phyloP scores from a whole-genome alignment of 2,888 invertebrate species.

The Chrysotoxum bicinctum region DNA sequence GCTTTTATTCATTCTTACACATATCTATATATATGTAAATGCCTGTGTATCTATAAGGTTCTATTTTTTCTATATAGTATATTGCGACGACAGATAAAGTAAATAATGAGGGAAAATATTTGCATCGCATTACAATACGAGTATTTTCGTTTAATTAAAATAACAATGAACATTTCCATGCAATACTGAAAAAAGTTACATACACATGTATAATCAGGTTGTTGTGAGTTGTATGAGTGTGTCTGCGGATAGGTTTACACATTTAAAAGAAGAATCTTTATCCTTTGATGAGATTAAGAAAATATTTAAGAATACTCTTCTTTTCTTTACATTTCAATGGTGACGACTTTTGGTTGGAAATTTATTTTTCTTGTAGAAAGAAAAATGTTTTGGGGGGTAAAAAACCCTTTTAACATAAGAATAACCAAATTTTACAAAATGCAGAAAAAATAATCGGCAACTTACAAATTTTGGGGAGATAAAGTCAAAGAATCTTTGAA shows the following conservation, averaged over 20 bases:
- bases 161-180: conserved; percentile 71
- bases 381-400: background rate
- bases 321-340: conserved; percentile 2
- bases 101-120: conserved; percentile 75
- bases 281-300: conserved; percentile 65
- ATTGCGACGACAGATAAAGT: conserved; percentile 70
- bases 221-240: background rate
- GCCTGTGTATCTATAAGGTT: conserved; percentile 28
- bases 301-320: conserved; percentile 40
- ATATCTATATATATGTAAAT: background rate
- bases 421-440: too few relatives aligned
- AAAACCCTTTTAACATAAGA: too few relatives aligned
- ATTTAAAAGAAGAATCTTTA: conserved; percentile 44
- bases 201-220: conserved; percentile 6
- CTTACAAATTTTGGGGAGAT: too few relatives aligned
- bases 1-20: background rate
- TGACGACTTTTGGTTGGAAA: background rate
- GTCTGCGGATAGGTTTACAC: background rate
- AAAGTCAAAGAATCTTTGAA: too few relatives aligned
- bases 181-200: background rate
- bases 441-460: too few relatives aligned
- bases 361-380: background rate
- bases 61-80: conserved; percentile 11
- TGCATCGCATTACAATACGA: conserved; percentile 74
- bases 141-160: conserved; percentile 75